These are phyloP conservation scores for Scaptodrosophila lebanonensis DNA, from an alignment of 1,140 invertebrate genomes.

Conservation along the genomic window DNA sequence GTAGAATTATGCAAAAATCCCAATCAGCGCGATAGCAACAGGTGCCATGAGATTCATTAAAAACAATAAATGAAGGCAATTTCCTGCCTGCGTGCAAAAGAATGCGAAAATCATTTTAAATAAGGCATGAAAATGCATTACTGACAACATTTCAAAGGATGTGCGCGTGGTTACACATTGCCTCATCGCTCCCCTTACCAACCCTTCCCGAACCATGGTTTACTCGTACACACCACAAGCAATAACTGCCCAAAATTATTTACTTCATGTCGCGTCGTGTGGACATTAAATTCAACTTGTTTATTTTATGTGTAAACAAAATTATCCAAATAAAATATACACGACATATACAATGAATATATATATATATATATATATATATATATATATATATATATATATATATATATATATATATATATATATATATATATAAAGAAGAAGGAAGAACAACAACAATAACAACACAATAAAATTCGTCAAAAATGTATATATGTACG, in stretches of 20 bases:
- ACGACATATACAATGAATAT: slow-evolving; percentile 7
- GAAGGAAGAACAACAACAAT: too few relatives aligned
- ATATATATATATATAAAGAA: too few relatives aligned
- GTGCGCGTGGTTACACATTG: too few relatives aligned
- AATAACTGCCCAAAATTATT: slow-evolving; percentile 48
- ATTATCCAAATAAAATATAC: slow-evolving; percentile 11
- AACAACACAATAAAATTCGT: too few relatives aligned
- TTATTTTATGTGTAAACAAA: slow-evolving; percentile 40
- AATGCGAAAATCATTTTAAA: slow-evolving; percentile 68
- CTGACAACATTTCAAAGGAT: slow-evolving; percentile 50
- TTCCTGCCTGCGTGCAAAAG: slow-evolving; percentile 36
- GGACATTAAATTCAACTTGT: slow-evolving; percentile 37
- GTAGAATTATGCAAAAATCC: slow-evolving; percentile 23
- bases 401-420: too few relatives aligned
- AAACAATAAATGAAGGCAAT: slow-evolving; percentile 59
- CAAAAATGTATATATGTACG: too few relatives aligned
- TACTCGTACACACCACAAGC: slow-evolving; percentile 35
- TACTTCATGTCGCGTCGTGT: slow-evolving; percentile 29
- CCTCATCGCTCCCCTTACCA: too few relatives aligned
- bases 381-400: too few relatives aligned
- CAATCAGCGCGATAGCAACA: slow-evolving; percentile 11
- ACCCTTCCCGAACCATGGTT: too few relatives aligned
- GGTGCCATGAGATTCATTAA: slow-evolving; percentile 19
- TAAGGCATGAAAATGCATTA: slow-evolving; percentile 70
- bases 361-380: too few relatives aligned